phyloP scores from a whole-genome alignment of 1,140 invertebrate species.

The Parapsyche elsis region DNA sequence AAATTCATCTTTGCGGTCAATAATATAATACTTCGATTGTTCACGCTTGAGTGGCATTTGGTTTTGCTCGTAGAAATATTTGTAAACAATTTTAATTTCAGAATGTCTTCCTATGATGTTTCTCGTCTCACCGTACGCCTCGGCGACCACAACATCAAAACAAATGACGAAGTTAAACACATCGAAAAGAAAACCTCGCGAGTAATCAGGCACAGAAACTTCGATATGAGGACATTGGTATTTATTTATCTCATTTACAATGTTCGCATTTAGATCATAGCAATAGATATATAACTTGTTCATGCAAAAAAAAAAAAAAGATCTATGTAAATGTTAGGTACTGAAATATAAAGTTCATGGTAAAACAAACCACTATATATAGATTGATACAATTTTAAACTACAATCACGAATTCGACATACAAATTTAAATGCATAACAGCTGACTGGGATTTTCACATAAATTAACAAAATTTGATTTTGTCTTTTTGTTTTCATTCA shows the following conservation, averaged over 20 bases:
- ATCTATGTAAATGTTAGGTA: not conserved
- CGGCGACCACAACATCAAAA: constrained; percentile 85
- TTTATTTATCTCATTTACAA: constrained; percentile 63
- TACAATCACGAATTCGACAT: no score
- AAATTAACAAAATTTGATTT: no score
- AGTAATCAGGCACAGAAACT: constrained; percentile 85
- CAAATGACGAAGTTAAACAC: constrained; percentile 77
- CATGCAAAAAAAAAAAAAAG: not conserved
- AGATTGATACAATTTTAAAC: no score
- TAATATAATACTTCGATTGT: not conserved
- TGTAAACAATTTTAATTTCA: constrained; percentile 62
- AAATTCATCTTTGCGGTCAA: not conserved
- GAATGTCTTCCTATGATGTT: constrained; percentile 90
- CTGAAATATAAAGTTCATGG: not conserved
- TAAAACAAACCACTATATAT: not conserved
- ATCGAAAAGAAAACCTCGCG: constrained; percentile 81
- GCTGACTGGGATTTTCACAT: no score
- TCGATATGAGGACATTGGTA: constrained; percentile 85
- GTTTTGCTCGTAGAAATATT: not conserved
- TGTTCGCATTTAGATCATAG: not conserved
- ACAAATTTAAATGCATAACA: no score
- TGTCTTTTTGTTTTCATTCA: no score
- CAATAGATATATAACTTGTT: not conserved
- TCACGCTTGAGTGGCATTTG: not conserved
- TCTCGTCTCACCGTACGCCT: constrained; percentile 81